These are phyloP conservation scores for Elgaria multicarinata DNA, from an alignment of 2,113 vertebrate genomes.

Conservation along the genomic window DNA sequence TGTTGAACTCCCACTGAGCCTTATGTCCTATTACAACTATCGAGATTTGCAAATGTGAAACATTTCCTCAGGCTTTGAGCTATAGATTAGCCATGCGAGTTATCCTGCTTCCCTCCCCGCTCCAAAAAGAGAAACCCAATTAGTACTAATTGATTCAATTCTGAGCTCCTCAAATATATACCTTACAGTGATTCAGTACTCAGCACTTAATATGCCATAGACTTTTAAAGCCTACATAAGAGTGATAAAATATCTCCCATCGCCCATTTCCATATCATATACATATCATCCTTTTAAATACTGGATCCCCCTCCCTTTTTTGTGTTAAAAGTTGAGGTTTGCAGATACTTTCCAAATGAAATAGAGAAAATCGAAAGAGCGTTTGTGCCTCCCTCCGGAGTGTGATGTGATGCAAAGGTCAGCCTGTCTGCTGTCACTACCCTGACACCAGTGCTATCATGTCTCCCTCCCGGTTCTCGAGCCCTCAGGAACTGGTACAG, in stretches of 20 bases:
- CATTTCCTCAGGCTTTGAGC: background rate
- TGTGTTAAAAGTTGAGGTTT: constrained; percentile 15
- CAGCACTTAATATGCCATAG: background rate
- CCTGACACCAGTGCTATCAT: constrained; percentile 38
- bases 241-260: constrained; percentile 18
- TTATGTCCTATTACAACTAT: background rate
- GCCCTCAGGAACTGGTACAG: constrained; percentile 60
- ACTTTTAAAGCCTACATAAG: background rate
- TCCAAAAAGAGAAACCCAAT: constrained; percentile 12
- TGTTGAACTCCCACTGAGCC: background rate
- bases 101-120: background rate
- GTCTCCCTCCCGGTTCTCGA: constrained; percentile 49
- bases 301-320: background rate
- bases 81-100: background rate
- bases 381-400: constrained; percentile 27
- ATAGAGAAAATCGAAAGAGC: constrained; percentile 44
- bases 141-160: constrained; percentile 27
- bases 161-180: background rate
- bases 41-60: constrained; percentile 19
- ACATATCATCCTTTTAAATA: background rate
- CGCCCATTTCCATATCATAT: background rate
- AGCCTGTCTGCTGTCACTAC: constrained; percentile 58
- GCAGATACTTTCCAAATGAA: constrained; percentile 13
- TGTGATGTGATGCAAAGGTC: constrained; percentile 52
- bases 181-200: background rate